Evolutionary conservation across 92 coral and sea anemone genomes (phyloP).

Genomic region (Epizoanthus stellaris): DNA sequence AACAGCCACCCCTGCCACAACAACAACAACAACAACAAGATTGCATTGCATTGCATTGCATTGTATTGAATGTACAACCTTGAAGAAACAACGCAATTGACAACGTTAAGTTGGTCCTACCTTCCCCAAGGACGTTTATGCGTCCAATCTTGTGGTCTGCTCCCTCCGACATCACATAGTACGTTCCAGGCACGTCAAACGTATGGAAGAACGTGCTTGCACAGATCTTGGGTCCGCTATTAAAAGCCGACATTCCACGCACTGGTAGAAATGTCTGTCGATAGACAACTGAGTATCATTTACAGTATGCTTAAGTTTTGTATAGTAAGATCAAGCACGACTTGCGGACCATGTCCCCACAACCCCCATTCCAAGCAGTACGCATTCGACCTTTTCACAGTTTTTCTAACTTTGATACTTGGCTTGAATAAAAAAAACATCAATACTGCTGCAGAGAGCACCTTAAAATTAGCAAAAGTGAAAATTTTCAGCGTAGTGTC

Average conservation of each 20-base stretch:
- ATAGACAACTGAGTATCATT: background rate
- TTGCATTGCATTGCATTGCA: no score
- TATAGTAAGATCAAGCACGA: background rate
- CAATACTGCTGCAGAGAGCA: no score
- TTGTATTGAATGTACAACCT: no score
- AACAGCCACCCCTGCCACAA: background rate
- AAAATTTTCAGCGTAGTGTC: no score
- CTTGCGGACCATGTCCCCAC: background rate
- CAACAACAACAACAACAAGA: background rate
- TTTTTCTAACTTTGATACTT: background rate
- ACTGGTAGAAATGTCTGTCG: slow-evolving; percentile 53
- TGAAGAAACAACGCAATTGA: no score
- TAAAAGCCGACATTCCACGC: slow-evolving; percentile 79
- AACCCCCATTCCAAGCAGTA: background rate
- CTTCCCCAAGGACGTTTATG: slow-evolving; percentile 70
- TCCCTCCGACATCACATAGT: slow-evolving; percentile 81
- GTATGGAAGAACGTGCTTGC: slow-evolving; percentile 85
- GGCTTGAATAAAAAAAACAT: no score
- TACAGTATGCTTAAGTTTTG: background rate
- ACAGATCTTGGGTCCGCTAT: slow-evolving; percentile 70
- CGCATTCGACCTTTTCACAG: no score
- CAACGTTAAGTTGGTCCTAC: slow-evolving; percentile 35
- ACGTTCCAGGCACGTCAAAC: slow-evolving; percentile 79
- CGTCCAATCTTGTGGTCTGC: slow-evolving; percentile 58
- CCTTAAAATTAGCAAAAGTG: no score